phyloP scores from a whole-genome alignment of 1,140 invertebrate species.

The Phthorimaea operculella region DNA sequence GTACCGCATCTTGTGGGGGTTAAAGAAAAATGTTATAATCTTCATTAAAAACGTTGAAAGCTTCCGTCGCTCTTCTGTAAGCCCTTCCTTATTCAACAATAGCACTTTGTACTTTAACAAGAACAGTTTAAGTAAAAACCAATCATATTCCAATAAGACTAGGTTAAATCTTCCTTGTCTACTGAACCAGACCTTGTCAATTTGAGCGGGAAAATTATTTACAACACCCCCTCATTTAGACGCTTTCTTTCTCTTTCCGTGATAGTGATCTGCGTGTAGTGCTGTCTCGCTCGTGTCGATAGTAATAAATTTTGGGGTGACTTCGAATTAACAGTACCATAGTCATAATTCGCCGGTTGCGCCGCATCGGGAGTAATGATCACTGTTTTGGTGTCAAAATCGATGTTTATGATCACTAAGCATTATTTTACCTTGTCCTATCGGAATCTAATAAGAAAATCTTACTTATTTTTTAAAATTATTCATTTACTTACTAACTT shows the following conservation, averaged over 20 bases:
- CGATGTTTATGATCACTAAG: too few relatives aligned
- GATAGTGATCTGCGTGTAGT: slow-evolving; percentile 6
- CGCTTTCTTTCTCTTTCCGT: slow-evolving; percentile 22
- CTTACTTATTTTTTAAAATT: too few relatives aligned
- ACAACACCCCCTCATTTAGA: slow-evolving; percentile 40
- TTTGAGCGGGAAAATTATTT: slow-evolving; percentile 36
- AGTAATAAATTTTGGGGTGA: slow-evolving; percentile 37
- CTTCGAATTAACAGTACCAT: slow-evolving; percentile 38
- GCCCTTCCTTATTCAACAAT: slow-evolving; percentile 31
- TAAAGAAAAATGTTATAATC: slow-evolving; percentile 30
- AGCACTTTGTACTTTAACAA: slow-evolving; percentile 22
- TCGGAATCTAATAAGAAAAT: too few relatives aligned
- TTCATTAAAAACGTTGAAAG: slow-evolving; percentile 31
- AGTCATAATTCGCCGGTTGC: slow-evolving; percentile 35
- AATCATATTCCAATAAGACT: slow-evolving; percentile 9
- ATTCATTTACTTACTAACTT: too few relatives aligned
- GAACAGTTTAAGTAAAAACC: background rate
- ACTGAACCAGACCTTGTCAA: slow-evolving; percentile 23
- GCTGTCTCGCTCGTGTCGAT: slow-evolving; percentile 19
- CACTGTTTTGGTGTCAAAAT: background rate
- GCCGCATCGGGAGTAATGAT: slow-evolving; percentile 12
- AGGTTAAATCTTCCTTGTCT: slow-evolving; percentile 9
- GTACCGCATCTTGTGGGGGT: background rate
- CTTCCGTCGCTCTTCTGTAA: slow-evolving; percentile 31
- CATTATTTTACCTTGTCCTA: too few relatives aligned